These are phyloP conservation scores for Aphrophora alni DNA, from an alignment of 2,888 invertebrate species.

Conservation along the genomic window DNA sequence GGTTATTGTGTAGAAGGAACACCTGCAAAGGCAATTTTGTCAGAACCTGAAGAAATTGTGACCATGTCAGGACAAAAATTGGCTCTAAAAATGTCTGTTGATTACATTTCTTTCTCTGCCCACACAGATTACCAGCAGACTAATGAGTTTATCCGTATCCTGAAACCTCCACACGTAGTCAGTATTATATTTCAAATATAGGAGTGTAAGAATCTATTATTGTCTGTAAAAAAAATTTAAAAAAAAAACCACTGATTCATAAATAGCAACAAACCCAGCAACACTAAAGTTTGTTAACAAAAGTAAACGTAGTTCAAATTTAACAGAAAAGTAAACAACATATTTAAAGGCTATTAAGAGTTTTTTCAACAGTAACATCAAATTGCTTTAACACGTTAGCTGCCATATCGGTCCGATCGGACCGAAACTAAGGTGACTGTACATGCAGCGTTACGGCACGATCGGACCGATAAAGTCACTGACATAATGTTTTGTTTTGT, in stretches of 20 bases:
- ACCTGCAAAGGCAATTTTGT: slow-evolving; percentile 89
- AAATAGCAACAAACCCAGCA: neutral
- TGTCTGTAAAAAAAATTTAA: neutral
- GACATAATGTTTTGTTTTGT: too few species aligned
- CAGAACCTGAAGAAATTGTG: slow-evolving; percentile 97
- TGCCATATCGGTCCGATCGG: too few species aligned
- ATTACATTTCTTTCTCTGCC: slow-evolving; percentile 99
- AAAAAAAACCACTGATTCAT: too few species aligned
- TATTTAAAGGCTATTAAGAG: too few species aligned
- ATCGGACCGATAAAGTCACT: too few species aligned
- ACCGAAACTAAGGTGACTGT: too few species aligned
- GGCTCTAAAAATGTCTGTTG: slow-evolving; percentile 96
- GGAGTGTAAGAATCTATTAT: neutral
- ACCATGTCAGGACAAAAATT: slow-evolving; percentile 95
- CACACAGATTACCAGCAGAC: slow-evolving; percentile 99
- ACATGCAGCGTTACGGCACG: too few species aligned
- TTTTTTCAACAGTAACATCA: too few species aligned
- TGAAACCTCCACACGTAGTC: slow-evolving; percentile 96
- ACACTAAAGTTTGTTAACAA: neutral
- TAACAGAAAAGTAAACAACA: too few species aligned
- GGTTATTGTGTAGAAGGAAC: slow-evolving; percentile 91
- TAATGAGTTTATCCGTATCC: slow-evolving; percentile 91
- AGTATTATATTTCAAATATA: slow-evolving; percentile 54
- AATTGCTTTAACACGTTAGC: too few species aligned
- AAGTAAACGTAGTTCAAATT: too few species aligned